phyloP scores from a whole-genome alignment of 2,113 vertebrate genomes.

The Pseudonaja textilis region DNA sequence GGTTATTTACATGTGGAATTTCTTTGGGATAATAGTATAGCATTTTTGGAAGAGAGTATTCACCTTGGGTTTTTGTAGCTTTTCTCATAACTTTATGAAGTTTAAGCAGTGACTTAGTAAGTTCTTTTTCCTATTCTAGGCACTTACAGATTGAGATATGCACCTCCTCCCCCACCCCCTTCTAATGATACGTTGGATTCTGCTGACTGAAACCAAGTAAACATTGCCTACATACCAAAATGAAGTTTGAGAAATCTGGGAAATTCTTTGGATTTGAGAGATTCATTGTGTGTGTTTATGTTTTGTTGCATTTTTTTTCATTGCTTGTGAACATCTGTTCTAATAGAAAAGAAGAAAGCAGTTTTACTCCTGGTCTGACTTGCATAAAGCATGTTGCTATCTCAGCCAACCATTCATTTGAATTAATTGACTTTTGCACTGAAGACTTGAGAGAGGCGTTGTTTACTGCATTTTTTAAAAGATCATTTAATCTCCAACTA shows the following conservation, averaged over 20 bases:
- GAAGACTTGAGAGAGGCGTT: constrained; percentile 79
- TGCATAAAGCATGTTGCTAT: constrained; percentile 64
- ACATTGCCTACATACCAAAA: constrained; percentile 72
- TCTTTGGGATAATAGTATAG: constrained; percentile 45
- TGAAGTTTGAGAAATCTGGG: constrained; percentile 68
- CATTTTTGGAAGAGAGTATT: constrained; percentile 66
- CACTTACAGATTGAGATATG: constrained; percentile 91
- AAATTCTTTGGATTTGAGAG: constrained; percentile 56
- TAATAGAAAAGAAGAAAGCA: constrained; percentile 63
- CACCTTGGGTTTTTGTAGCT: constrained; percentile 60
- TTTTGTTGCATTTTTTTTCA: constrained; percentile 63
- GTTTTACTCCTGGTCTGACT: constrained; percentile 70
- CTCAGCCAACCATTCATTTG: constrained; percentile 67
- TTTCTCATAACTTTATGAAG: constrained; percentile 65
- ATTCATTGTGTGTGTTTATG: constrained; percentile 48
- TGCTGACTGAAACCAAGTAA: constrained; percentile 83
- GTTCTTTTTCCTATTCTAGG: constrained; percentile 85
- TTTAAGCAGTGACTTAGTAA: constrained; percentile 77
- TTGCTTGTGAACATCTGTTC: constrained; percentile 69
- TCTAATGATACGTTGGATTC: constrained; percentile 86
- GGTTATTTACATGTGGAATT: constrained; percentile 2
- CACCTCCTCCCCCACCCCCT: constrained; percentile 84
- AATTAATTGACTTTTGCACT: constrained; percentile 74
- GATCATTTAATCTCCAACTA: constrained; percentile 69
- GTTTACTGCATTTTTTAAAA: constrained; percentile 72